Base-by-base conservation (phyloP, 2,113 vertebrate genomes). In the Columbina picui region DNA sequence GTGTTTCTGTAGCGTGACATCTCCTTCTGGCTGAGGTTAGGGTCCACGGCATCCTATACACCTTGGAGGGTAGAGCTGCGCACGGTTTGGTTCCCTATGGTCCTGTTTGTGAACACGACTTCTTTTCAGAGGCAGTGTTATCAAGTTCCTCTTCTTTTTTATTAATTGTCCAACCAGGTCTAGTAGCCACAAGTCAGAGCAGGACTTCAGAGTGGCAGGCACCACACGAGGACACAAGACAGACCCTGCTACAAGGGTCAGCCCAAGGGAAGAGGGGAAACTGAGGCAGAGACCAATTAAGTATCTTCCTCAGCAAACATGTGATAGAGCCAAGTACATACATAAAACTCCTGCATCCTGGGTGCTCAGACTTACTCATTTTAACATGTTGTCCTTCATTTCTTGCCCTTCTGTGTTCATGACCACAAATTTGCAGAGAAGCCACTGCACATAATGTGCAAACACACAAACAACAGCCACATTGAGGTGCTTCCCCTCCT, bases 391-490 rank as follows among this genome's bases (percentile, higher is more conserved):
- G 92, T 56, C 86, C 86, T 90, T 94, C 68, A 47, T 79, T 73
- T 78, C 73, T 84, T 39, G 60, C 36, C 89, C 84, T 95, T 81
- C 73, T 3, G 5, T 79, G 79, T 74, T 81, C 69, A 79, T 74
- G 65, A 53, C 16, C 60, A 75, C 65, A 61, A 90, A 94, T 56
- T 30, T 29, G 10, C 83, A 84, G 77, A 68, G 88, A 43, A 93
- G 57, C 19, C 84, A 32, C 86, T 84, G 38, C 2, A 2, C 52
- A 21, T 49, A 75, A 92, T 61, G 52, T 49, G 60, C 84, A 84
- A 95, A 57, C 65, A 80, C 53, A 79, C 2, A 53, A 84, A 81
- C 83, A 82, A 21, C 77, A 93, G 89, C 76, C 93, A 74, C 82
- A 4, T 15, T 39, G 82, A 94, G 65, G 36, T 26, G 10, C 79